Conservation (phyloP, 2,888 invertebrate species). For the Eupithecia tripunctaria region DNA sequence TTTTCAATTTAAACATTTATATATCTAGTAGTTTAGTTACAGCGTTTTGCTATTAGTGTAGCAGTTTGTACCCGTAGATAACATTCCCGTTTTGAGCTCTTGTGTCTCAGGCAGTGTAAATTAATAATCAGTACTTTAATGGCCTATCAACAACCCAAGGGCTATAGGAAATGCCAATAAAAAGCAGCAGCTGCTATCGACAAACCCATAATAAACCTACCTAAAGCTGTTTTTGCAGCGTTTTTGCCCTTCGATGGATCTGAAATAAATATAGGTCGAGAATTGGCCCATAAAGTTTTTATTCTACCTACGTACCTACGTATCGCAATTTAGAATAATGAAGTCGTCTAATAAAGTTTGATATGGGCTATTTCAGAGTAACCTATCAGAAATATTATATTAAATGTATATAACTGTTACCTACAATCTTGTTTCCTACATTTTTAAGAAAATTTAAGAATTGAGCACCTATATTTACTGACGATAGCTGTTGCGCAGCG, state of each 20-base stretch:
- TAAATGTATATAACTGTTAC: too few species aligned
- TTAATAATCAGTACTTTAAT: constrained; percentile 38
- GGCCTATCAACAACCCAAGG: background rate
- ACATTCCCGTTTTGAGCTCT: constrained; percentile 60
- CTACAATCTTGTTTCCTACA: too few species aligned
- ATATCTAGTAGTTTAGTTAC: constrained; percentile 60
- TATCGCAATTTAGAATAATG: background rate
- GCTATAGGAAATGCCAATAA: background rate
- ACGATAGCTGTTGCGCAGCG: too few species aligned
- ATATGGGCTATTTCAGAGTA: background rate
- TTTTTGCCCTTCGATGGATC: background rate
- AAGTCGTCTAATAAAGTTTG: background rate
- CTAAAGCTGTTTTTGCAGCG: background rate
- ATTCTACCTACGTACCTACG: background rate
- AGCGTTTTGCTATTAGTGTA: constrained; percentile 72
- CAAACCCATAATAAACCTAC: background rate
- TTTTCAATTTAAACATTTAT: constrained; percentile 62
- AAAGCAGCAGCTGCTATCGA: background rate
- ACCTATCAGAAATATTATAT: too few species aligned
- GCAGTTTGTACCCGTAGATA: constrained; percentile 71
- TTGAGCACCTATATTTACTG: too few species aligned
- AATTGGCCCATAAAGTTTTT: background rate
- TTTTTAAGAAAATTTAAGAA: too few species aligned
- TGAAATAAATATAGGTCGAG: background rate
- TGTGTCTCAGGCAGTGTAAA: constrained; percentile 22